phyloP scores from a whole-genome alignment of 35 echinoderm and acorn worm species.

The Anneissia japonica region DNA sequence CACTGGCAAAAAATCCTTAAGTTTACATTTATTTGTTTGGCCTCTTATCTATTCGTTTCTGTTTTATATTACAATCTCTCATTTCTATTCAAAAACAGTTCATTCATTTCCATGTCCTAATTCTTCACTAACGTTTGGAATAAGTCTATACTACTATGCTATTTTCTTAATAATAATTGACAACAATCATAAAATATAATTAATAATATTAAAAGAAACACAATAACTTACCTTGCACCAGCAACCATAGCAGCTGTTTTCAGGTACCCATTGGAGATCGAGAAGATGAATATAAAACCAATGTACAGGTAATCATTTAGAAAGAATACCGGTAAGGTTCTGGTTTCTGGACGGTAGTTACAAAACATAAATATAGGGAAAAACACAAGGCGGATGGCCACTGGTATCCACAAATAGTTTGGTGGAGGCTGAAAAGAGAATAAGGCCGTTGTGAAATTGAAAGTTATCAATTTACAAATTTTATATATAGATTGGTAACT shows the following conservation, averaged over 20 bases:
- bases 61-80: neutral
- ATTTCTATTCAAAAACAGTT: neutral
- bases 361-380: slow-evolving; percentile 83
- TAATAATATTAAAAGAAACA: neutral
- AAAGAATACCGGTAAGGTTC: slow-evolving; percentile 63
- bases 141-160: too few relatives aligned
- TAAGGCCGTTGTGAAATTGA: neutral
- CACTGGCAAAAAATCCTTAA: too few relatives aligned
- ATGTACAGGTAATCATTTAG: slow-evolving; percentile 68
- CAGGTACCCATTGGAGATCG: slow-evolving; percentile 74
- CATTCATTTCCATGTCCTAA: neutral
- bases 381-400: slow-evolving; percentile 51
- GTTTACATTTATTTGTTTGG: too few relatives aligned
- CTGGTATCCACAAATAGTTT: slow-evolving; percentile 60
- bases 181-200: neutral
- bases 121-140: neutral
- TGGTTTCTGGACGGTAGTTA: slow-evolving; percentile 66
- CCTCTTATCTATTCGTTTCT: too few relatives aligned
- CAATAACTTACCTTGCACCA: slow-evolving; percentile 72
- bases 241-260: slow-evolving; percentile 91
- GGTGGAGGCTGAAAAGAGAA: slow-evolving; percentile 55
- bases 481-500: too few relatives aligned
- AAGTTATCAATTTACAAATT: too few relatives aligned
- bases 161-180: neutral
- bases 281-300: slow-evolving; percentile 54